These are phyloP conservation scores for Centropyge bicolor DNA, from an alignment of 2,797 vertebrate species.

Conservation along the genomic window DNA sequence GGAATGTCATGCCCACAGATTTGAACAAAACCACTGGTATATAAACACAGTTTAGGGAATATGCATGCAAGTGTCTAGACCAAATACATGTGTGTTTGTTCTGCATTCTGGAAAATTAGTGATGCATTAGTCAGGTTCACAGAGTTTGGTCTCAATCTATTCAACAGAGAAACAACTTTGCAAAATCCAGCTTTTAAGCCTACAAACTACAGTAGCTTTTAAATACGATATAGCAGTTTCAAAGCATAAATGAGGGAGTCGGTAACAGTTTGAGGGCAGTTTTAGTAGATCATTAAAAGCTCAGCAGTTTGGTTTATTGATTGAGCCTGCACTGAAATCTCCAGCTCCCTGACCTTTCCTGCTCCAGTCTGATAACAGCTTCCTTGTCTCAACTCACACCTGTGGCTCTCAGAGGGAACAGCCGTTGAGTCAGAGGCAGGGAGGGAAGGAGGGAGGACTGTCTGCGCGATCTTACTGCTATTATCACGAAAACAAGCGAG, in stretches of 20 bases:
- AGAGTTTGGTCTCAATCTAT: slow-evolving; percentile 11
- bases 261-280: slow-evolving; percentile 1
- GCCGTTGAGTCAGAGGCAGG: slow-evolving; percentile 33
- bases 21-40: slow-evolving; percentile 17
- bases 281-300: slow-evolving; percentile 46
- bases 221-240: background rate
- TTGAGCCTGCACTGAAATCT: slow-evolving; percentile 19
- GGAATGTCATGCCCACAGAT: background rate
- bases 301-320: slow-evolving; percentile 57
- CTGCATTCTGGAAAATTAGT: slow-evolving; percentile 3
- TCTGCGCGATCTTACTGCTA: slow-evolving; percentile 24
- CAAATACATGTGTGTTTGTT: slow-evolving; percentile 11
- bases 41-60: slow-evolving; percentile 20
- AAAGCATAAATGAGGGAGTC: background rate
- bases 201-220: background rate
- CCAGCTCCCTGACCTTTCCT: slow-evolving; percentile 48
- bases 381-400: slow-evolving; percentile 65
- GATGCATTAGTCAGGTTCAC: slow-evolving; percentile 13
- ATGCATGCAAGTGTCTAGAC: background rate
- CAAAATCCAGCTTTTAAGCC: slow-evolving; percentile 4
- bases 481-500: slow-evolving; percentile 57
- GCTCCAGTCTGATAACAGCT: slow-evolving; percentile 56
- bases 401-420: slow-evolving; percentile 56
- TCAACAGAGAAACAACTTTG: slow-evolving; percentile 38
- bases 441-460: background rate